Conservation (phyloP, 2,113 vertebrate species). For the Sturnira hondurensis region DNA sequence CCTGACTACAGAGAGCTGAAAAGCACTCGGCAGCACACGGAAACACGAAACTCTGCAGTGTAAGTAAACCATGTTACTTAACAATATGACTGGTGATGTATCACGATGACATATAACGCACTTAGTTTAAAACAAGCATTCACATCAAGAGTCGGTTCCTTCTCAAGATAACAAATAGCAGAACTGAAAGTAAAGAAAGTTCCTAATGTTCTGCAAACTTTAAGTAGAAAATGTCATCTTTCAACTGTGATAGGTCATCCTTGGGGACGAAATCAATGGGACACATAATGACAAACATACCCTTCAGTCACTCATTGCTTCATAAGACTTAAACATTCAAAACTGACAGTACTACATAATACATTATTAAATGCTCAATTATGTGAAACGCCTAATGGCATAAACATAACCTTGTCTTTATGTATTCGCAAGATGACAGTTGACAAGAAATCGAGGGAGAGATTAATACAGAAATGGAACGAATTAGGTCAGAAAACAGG, state of each 20-base stretch:
- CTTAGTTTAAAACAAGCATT: not conserved
- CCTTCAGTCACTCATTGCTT: not conserved
- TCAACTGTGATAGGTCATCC: not conserved
- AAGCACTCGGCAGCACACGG: not conserved
- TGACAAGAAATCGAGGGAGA: not conserved
- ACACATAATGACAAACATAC: not conserved
- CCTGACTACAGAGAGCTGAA: not conserved
- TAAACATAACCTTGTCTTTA: not conserved
- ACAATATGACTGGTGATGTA: not conserved
- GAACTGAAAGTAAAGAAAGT: not conserved
- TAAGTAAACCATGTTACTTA: not conserved
- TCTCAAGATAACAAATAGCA: not conserved
- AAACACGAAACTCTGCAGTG: not conserved
- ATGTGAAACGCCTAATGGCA: not conserved
- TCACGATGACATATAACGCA: not conserved
- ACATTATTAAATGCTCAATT: not conserved
- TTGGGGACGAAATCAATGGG: not conserved
- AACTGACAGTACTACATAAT: not conserved
- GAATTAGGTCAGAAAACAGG: not conserved
- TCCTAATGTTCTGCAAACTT: not conserved
- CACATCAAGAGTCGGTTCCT: not conserved
- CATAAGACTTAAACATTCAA: not conserved
- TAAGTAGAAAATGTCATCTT: not conserved
- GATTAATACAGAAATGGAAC: not conserved
- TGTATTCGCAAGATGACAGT: not conserved